Evolutionary conservation across 2,888 invertebrate species (phyloP).

Genomic region (Ashinkailepas kermadecensis): DNA sequence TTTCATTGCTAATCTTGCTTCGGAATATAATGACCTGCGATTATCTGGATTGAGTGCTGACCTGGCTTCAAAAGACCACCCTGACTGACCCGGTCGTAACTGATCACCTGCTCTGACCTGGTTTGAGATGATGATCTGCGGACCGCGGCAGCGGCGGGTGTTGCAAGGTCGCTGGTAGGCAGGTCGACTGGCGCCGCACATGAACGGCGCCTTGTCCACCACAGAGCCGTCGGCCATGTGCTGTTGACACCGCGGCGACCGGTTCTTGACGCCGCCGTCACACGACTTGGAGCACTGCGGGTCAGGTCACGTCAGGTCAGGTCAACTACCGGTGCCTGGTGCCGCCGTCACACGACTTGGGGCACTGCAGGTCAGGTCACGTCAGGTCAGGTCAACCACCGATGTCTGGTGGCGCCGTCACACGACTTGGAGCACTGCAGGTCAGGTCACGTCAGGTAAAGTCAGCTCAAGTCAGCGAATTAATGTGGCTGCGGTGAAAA

Average conservation of each 20-base stretch:
- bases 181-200: slow-evolving; percentile 62
- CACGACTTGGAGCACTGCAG: too few relatives aligned
- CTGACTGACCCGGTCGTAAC: neutral
- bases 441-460: too few relatives aligned
- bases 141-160: slow-evolving; percentile 57
- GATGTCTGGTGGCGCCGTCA: slow-evolving; percentile 73
- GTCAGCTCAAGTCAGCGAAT: too few relatives aligned
- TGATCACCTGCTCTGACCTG: slow-evolving; percentile 5
- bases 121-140: neutral
- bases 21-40: too few relatives aligned
- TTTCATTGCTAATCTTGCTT: too few relatives aligned
- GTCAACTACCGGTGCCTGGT: slow-evolving; percentile 61
- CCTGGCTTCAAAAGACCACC: neutral
- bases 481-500: too few relatives aligned
- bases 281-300: slow-evolving; percentile 80
- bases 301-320: slow-evolving; percentile 2
- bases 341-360: slow-evolving; percentile 55
- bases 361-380: neutral
- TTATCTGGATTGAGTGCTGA: neutral
- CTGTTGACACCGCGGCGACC: slow-evolving; percentile 77
- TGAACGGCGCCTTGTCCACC: slow-evolving; percentile 64
- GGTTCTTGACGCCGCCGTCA: slow-evolving; percentile 78
- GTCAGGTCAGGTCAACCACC: slow-evolving; percentile 42
- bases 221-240: slow-evolving; percentile 88
- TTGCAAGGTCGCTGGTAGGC: slow-evolving; percentile 79